Evolutionary conservation across 2,113 vertebrate genomes (phyloP), one percentile per base, ranked within the genome.

Genomic region (Elachura formosa): DNA sequence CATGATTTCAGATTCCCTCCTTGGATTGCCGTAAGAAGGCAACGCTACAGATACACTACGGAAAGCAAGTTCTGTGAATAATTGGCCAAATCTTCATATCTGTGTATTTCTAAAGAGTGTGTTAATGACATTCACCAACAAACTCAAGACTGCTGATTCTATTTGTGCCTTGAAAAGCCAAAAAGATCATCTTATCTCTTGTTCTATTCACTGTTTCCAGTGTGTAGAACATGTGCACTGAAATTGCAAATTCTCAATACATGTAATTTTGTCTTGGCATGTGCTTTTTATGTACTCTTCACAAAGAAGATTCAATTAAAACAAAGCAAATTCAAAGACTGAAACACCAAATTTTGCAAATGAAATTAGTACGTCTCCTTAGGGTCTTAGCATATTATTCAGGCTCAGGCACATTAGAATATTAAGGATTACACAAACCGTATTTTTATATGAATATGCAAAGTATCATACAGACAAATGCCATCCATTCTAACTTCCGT

Each of bases 331-430:
- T 55, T 80, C 25, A 68, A 86, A 71, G 33, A 58, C 6, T 45
- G 22, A 25, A 74, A 85, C 13, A 28, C 31, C 9, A 48, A 78
- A 66, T 9, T 58, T 71, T 88, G 17, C 6, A 87, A 74, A 77
- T 25, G 6, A 9, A 45, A 36, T n/a, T 2, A 45, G 43, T 71
- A 33, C 0, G 0, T 45, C 40, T 83, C 40, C 29, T 0, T 1
- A 80, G 38, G 8, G 6, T 67, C 17, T 72, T 64, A 24, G 6
- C 2, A 6, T 43, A 9, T 74, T 40, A 78, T 40, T 17, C 46
- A 55, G 17, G 55, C 11, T 55, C 23, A 22, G 25, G 9, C 11
- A 87, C 13, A 2, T 24, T 55, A 36, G 18, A 52, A 9, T 55
- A 72, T 46, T 72, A 62, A 78, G 20, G 40, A 41, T 56, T 77